Base-by-base conservation (phyloP, 2,113 vertebrate genomes). In the human (Homo sapiens) region DNA sequence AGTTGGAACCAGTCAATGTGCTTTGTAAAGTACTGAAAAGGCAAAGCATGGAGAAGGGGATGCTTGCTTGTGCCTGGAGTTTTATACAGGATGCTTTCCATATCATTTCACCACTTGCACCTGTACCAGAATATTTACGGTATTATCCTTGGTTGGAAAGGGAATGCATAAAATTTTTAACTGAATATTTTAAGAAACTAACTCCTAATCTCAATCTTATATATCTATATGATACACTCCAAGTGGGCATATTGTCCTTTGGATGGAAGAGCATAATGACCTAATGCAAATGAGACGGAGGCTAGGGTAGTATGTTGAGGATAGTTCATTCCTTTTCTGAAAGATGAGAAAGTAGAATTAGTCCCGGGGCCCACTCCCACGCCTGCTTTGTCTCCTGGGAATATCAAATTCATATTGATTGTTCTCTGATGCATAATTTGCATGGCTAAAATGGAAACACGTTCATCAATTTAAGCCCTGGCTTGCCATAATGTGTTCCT, bases 371-470 rank as follows among this genome's bases (percentile, higher is more conserved):
- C 61, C 32, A 50, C 13, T 61, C 8, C 45, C 38, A 86, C 18
- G 6, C 40, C 5, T 35, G 76, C 43, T 79, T 75, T 93, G 43
- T 96, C 90, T 94, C 38, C 23, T 73, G 43, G 17, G 48, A 97
- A 96, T 97, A 96, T 95, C 6, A 98, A 93, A 95, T 94, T 98
- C 85, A 93, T 82, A 97, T 48, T 86, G 90, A 96, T 96, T 96
- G 55, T 27, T 70, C n/a, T 97, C 92, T 94, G 95, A 93, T 94
- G 45, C 87, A 93, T 96, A 40, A 97, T 97, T 98, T 98, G 93
- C 96, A 89, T 97, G 93, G 82, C 64, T 91, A 90, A 97, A 95
- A 97, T 95, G 78, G 83, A 96, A 96, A 96, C 83, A 90, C 50
- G 66, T 27, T 97, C 95, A 70, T 97, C 97, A 98, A n/a, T 87